Base-by-base conservation (phyloP, 2,888 invertebrate species). In the Tiphia femorata region DNA sequence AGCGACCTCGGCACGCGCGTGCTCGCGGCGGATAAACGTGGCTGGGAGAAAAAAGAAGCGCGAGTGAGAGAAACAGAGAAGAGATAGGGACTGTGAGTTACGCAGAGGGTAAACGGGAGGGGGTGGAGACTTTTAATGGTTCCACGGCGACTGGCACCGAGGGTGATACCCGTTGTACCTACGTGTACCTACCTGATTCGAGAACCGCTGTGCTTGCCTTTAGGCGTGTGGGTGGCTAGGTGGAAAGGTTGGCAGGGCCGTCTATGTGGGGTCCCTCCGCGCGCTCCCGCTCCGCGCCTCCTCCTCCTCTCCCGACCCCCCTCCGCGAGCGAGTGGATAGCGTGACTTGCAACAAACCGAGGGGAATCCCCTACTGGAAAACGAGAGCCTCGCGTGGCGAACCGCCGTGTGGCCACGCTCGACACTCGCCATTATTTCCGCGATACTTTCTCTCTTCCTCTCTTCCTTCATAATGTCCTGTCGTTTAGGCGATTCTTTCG, bases 111-210 rank as follows among this genome's bases (percentile, higher is more conserved):
- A n/a, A 8, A 25, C 6, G 25, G 25, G 29, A 14, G 37, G 40
- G 40, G 21, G 10, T 59, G 50, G 63, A 55, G 69, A 71, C 67
- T 73, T 73, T 74, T 71, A 75, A 77, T 72, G 71, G 71, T 70
- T 72, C 51, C 40, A 64, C 70, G 77, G 80, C 66, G 79, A 75
- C 80, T 82, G 82, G 81, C 78, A 82, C 79, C 77, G 75, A 77
- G 77, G 75, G 77, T 79, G 78, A 79, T 78, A 80, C 78, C 62
- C 55, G 49, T 7, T 61, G 53, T 58, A 56, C 65, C 66, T 70
- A 67, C 64, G 63, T 62, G 60, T 67, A 60, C 62, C 61, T 50
- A 55, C 44, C 53, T 35, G 50, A 62, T 52, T 42, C 61, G 44
- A 58, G n/a, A n/a, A n/a, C n/a, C n/a, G n/a, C n/a, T n/a, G n/a